Percentiles rank a stretch among this genome's conserved stretches.
phyloP scores from a whole-genome alignment of 2,888 invertebrate species.

The Brachyptera putata region DNA sequence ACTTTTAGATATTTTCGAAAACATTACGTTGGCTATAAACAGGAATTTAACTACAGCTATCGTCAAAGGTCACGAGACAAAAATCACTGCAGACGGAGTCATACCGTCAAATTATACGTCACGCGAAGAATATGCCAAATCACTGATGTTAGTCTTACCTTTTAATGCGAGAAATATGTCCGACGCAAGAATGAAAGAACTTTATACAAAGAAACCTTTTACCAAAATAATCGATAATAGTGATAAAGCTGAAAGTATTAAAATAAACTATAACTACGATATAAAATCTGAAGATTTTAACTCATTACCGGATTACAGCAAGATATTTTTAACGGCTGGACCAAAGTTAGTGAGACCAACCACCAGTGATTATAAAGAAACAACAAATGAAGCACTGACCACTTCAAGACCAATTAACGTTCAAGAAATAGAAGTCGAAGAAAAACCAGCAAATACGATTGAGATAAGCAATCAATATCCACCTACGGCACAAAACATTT shows the following conservation, averaged over 20 bases:
- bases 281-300: too few species aligned
- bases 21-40: conserved; percentile 48
- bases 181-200: conserved; percentile 52
- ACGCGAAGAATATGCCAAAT: conserved; percentile 47
- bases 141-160: conserved; percentile 64
- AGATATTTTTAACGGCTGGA: too few species aligned
- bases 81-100: neutral
- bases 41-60: neutral
- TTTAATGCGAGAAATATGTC: conserved; percentile 56
- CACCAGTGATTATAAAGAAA: conserved; percentile 36
- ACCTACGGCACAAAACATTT: too few species aligned
- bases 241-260: too few species aligned
- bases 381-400: conserved; percentile 35
- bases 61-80: neutral
- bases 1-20: conserved; percentile 61
- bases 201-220: conserved; percentile 63
- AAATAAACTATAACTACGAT: too few species aligned
- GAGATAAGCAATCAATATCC: too few species aligned
- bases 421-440: too few species aligned
- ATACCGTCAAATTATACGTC: conserved; percentile 33
- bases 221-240: conserved; percentile 36
- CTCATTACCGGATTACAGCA: too few species aligned
- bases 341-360: neutral
- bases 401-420: conserved; percentile 39
- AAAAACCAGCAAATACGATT: too few species aligned